Evolutionary conservation across 2,888 invertebrate species (phyloP), one percentile per base, ranked within the genome.

Genomic region (Eilema depressum): DNA sequence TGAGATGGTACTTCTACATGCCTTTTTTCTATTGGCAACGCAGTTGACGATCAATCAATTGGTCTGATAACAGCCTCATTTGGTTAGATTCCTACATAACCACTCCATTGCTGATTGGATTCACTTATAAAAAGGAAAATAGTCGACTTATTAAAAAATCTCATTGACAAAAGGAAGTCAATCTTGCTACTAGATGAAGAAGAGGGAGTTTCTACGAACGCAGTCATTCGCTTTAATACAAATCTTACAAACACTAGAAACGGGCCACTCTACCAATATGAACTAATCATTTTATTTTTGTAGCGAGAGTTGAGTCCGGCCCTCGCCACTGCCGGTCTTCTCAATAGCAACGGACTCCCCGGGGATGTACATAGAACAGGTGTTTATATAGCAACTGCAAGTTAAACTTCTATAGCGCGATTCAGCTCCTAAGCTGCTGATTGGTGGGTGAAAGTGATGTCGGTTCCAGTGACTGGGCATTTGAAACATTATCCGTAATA

Each of bases 341-440:
- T 85, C 88, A 90, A 90, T 91, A 93, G 76, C 93, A 94, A 94
- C 93, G 94, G 93, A 94, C 94, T 93, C 91, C 93, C 93, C 91
- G 80, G 71, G 2, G 1, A 3, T 2, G 0, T 20, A 37, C 17
- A 8, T 33, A 2, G 11, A 30, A 37, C 25, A 17, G 7, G 3
- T 33, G 25, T 66, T 23, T 20, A 85, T 87, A 88, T 84, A 86
- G 74, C 28, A 20, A 80, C 17, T 20, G 14, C 3, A 5, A 41
- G 25, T 70, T 86, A 88, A 89, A 90, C 78, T 82, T 87, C 72
- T 68, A 79, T 86, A 88, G 70, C 88, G 93, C 81, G 91, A 88
- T 92, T 73, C 80, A 90, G 89, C n/a, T 60, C 60, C 56, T 8
- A 23, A 23, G 12, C 0, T 60, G 69, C 41, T 80, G 82, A 92